Conservation (phyloP, 2,113 vertebrate genomes). For the Silurus meridionalis region DNA sequence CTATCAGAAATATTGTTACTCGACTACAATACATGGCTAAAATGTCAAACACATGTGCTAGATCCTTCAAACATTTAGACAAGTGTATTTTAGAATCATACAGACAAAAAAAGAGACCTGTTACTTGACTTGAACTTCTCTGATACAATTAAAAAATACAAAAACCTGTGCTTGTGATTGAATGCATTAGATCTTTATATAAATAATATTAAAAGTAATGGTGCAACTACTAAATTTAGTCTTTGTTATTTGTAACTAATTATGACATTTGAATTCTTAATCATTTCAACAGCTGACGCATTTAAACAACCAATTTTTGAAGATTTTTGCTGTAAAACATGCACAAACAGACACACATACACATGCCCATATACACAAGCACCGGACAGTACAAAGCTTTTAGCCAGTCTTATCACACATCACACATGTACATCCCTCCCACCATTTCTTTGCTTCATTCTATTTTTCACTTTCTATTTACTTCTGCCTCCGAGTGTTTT, state of each 20-base stretch:
- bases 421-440: constrained; percentile 52
- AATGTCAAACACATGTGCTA: background rate
- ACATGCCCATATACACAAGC: background rate
- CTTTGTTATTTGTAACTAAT: background rate
- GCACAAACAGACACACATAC: background rate
- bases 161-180: background rate
- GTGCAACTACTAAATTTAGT: background rate
- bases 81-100: background rate
- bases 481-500: constrained; percentile 49
- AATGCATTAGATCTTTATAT: background rate
- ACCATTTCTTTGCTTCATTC: constrained; percentile 39
- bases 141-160: background rate
- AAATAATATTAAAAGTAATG: background rate
- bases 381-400: constrained; percentile 58
- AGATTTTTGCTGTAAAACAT: background rate
- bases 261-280: background rate
- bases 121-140: background rate
- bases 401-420: constrained; percentile 58
- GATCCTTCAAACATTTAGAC: background rate
- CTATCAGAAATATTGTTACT: background rate
- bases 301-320: background rate
- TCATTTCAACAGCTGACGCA: background rate
- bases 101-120: background rate
- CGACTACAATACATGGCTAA: background rate
- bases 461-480: constrained; percentile 57